Evolutionary conservation across 2,113 vertebrate species (phyloP).

Genomic region (Plectropomus leopardus): DNA sequence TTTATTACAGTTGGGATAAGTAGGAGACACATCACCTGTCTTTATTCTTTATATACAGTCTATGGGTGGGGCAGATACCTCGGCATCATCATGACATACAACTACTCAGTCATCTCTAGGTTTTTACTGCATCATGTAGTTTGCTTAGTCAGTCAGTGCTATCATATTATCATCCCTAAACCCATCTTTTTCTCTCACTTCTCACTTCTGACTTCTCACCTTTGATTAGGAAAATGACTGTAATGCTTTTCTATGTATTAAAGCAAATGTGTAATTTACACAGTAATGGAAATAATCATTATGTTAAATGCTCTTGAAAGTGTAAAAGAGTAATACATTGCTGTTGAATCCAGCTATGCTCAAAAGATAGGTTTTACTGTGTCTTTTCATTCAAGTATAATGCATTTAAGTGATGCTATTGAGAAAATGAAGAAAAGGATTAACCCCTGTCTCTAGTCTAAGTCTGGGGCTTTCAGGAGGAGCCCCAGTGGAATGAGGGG

Average conservation of each 20-base stretch:
- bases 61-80: no score
- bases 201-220: not conserved
- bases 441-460: conserved; percentile 28
- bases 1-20: no score
- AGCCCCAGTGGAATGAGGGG: conserved; percentile 24
- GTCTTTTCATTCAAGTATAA: conserved; percentile 25
- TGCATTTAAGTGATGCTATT: conserved; percentile 25
- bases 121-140: not conserved
- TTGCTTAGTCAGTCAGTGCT: conserved; percentile 2
- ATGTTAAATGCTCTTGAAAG: conserved; percentile 10
- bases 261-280: conserved; percentile 37
- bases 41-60: no score
- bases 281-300: conserved; percentile 9
- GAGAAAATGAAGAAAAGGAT: conserved; percentile 43
- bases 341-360: conserved; percentile 11
- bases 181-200: not conserved
- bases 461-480: not conserved
- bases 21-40: no score
- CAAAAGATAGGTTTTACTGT: not conserved
- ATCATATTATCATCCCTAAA: conserved; percentile 6
- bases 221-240: conserved; percentile 16
- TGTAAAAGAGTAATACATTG: conserved; percentile 1
- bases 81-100: not conserved
- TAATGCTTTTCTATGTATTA: conserved; percentile 23
- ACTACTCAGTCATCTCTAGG: not conserved